Evolutionary conservation across 2,797 vertebrate genomes (phyloP), one percentile per base, ranked within the genome.

Genomic region (Acrossocheilus wenchowensis): DNA sequence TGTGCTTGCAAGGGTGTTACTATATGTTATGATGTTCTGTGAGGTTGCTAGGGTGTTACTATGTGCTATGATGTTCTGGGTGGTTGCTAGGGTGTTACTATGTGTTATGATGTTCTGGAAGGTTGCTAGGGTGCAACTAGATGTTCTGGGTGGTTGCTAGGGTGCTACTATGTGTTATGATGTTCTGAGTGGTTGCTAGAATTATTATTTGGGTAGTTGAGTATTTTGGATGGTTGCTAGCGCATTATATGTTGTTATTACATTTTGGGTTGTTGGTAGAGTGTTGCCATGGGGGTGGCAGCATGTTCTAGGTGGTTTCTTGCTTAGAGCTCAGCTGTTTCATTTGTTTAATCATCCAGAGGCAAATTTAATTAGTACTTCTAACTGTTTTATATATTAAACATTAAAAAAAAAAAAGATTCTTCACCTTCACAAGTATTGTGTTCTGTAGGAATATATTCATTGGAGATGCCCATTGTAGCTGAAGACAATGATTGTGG

Each of bases 401-500:
- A 60, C 2, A 10, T 10, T 60, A 2, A 80, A 66, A 26, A 80
- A 48, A 60, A 48, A 48, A 12, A 48, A 48, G n/a, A 54, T 30
- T 41, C 7, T 78, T 79, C 7, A 17, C 12, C 50, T 78, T 78
- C 19, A 26, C 9, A 60, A 39, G 23, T 23, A 41, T 73, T 78
- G 34, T 60, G 12, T 60, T 39, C 11, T 60, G 34, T 15, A n/a
- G 36, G 23, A 41, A 2, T 5, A 26, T 48, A 23, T 64, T 64
- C 60, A 45, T 9, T 66, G 57, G 71, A 62, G 41, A 83, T 83
- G 71, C 39, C 21, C n/a, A 45, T 83, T 43, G 26, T 72, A 30
- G 39, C 4, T 73, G 23, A 60, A 73, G 23, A 83, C 68, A 83
- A 45, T 83, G 39, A 15, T 19, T 45, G 26, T 52, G 21, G 64